Conservation (phyloP, 2,888 invertebrate species). For the Empis stercorea region DNA sequence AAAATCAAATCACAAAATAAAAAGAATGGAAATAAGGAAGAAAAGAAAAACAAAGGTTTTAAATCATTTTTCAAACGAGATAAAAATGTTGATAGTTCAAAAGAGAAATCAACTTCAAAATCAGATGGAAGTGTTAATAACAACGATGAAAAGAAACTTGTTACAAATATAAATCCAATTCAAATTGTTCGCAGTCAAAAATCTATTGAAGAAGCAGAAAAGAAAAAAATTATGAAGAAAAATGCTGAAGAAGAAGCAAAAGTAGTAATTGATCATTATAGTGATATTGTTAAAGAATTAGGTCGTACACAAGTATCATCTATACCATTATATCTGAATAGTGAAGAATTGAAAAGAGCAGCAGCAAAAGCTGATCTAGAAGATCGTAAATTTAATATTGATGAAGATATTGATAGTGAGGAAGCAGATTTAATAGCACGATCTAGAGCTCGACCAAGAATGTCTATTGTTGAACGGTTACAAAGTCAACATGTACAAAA, state of each 20-base stretch:
- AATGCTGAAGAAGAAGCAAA: conserved; percentile 46
- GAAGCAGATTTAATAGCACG: conserved; percentile 24
- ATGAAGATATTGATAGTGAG: conserved; percentile 15
- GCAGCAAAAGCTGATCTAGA: conserved; percentile 40
- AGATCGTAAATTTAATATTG: conserved; percentile 9
- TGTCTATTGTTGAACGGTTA: conserved; percentile 31
- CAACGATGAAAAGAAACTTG: too few species aligned
- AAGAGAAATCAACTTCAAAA: not conserved
- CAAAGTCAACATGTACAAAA: conserved; percentile 25
- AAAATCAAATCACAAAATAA: not conserved
- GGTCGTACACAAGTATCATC: conserved; percentile 38
- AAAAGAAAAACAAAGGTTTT: conserved; percentile 22
- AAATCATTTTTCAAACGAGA: conserved; percentile 32
- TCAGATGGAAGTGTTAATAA: not conserved
- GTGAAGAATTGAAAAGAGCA: conserved; percentile 47
- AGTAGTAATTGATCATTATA: conserved; percentile 66
- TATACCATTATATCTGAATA: conserved; percentile 45
- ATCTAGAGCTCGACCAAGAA: conserved; percentile 26
- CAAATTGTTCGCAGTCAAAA: conserved; percentile 13
- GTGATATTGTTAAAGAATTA: conserved; percentile 62
- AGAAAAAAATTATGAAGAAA: conserved; percentile 14
- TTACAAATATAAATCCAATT: conserved; percentile 8
- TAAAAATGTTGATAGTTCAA: conserved; percentile 15
- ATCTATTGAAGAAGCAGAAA: not conserved
- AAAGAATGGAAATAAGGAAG: not conserved